phyloP scores from a whole-genome alignment of 2,888 invertebrate genomes.

The Acrocyrtus sp. region DNA sequence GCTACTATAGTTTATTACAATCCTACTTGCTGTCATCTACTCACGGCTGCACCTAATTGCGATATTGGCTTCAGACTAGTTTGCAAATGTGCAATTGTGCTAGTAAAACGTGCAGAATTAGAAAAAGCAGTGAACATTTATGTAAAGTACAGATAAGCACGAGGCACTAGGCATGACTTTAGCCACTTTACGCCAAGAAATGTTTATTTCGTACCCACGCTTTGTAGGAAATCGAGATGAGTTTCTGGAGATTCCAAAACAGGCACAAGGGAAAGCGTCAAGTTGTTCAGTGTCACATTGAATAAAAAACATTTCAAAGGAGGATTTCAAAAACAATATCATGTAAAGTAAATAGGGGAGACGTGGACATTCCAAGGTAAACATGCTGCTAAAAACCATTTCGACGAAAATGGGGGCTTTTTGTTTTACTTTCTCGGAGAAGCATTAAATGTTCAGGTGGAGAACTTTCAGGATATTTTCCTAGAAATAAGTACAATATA shows the following conservation, averaged over 20 bases:
- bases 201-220: constrained; percentile 80
- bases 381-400: too few species aligned
- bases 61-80: background rate
- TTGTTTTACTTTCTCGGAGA: too few species aligned
- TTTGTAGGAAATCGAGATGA: constrained; percentile 85
- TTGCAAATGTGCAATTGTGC: background rate
- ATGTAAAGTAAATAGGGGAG: background rate
- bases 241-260: constrained; percentile 68
- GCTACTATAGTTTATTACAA: background rate
- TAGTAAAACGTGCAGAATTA: background rate
- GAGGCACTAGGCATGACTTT: too few species aligned
- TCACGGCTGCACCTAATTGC: background rate
- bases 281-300: too few species aligned
- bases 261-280: constrained; percentile 11
- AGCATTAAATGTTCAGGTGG: too few species aligned
- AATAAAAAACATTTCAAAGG: constrained; percentile 1
- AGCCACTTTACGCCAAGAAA: background rate
- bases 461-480: too few species aligned
- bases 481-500: too few species aligned
- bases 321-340: background rate
- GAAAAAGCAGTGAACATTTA: background rate
- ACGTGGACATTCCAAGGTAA: background rate
- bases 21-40: background rate
- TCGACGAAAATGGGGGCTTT: too few species aligned
- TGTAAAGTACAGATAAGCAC: too few species aligned